phyloP scores from a whole-genome alignment of 2,888 invertebrate species.

The Baronia brevicornis region DNA sequence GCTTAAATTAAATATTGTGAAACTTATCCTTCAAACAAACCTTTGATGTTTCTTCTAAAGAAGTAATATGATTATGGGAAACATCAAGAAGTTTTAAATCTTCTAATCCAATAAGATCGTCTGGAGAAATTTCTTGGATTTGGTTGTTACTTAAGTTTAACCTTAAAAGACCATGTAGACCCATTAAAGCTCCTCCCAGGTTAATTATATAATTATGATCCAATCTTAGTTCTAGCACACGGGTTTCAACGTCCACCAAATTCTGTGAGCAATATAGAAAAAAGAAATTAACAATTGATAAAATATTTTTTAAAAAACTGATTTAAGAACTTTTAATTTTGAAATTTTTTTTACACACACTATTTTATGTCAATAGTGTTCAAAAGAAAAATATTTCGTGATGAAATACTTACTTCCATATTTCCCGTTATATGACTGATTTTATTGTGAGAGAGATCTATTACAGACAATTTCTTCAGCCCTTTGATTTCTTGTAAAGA shows the following conservation, averaged over 20 bases:
- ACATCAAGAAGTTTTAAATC: slow-evolving; percentile 84
- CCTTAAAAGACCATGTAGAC: slow-evolving; percentile 81
- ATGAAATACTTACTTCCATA: slow-evolving; percentile 71
- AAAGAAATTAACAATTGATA: background rate
- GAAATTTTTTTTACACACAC: no score
- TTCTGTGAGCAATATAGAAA: slow-evolving; percentile 67
- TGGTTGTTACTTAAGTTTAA: slow-evolving; percentile 86
- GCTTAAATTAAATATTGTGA: slow-evolving; percentile 22
- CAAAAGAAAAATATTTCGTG: no score
- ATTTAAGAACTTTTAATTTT: background rate
- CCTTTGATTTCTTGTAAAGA: slow-evolving; percentile 87
- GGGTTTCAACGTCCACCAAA: slow-evolving; percentile 84
- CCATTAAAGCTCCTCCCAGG: slow-evolving; percentile 84
- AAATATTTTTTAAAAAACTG: no score
- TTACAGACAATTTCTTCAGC: slow-evolving; percentile 79
- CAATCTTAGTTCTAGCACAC: slow-evolving; percentile 81
- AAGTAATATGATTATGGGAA: slow-evolving; percentile 84
- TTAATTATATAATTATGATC: slow-evolving; percentile 83
- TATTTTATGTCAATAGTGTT: no score
- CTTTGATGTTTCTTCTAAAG: slow-evolving; percentile 88
- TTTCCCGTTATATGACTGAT: slow-evolving; percentile 80
- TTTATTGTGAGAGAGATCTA: slow-evolving; percentile 86
- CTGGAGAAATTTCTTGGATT: slow-evolving; percentile 82
- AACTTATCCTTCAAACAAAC: slow-evolving; percentile 53
- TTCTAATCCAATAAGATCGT: slow-evolving; percentile 86